These are phyloP conservation scores for Didymodactylos carnosus DNA, from an alignment of 2,888 invertebrate genomes.

Conservation along the genomic window DNA sequence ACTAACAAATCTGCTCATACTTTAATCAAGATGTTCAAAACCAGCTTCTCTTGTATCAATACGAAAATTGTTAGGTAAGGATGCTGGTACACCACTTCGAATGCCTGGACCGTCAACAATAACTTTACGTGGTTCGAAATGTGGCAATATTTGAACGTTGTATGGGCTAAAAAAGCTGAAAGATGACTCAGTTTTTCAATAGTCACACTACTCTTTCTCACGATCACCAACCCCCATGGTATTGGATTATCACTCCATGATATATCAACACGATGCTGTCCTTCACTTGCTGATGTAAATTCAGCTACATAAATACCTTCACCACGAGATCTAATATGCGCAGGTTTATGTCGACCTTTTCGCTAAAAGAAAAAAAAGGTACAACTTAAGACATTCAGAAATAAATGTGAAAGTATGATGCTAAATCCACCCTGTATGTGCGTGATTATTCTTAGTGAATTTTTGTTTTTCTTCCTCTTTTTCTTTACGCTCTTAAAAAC, in stretches of 20 bases:
- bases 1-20: too few relatives aligned
- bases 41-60: slow-evolving; percentile 38
- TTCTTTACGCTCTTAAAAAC: too few relatives aligned
- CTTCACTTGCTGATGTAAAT: slow-evolving; percentile 51
- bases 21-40: slow-evolving; percentile 37
- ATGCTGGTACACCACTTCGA: slow-evolving; percentile 48
- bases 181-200: too few relatives aligned
- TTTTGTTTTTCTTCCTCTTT: too few relatives aligned
- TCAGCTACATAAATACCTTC: slow-evolving; percentile 57
- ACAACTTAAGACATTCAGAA: too few relatives aligned
- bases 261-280: slow-evolving; percentile 52
- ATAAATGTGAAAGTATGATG: too few relatives aligned
- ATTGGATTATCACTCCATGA: slow-evolving; percentile 9
- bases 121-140: slow-evolving; percentile 51
- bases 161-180: slow-evolving; percentile 60
- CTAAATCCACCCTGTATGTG: too few relatives aligned
- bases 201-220: too few relatives aligned
- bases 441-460: too few relatives aligned
- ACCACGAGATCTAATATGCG: slow-evolving; percentile 31
- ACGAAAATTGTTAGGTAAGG: slow-evolving; percentile 37
- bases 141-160: slow-evolving; percentile 51
- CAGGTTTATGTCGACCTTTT: not conserved
- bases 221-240: not conserved
- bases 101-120: slow-evolving; percentile 51
- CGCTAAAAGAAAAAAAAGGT: too few relatives aligned